phyloP scores from a whole-genome alignment of 2,888 invertebrate species.

The Blera fallax region DNA sequence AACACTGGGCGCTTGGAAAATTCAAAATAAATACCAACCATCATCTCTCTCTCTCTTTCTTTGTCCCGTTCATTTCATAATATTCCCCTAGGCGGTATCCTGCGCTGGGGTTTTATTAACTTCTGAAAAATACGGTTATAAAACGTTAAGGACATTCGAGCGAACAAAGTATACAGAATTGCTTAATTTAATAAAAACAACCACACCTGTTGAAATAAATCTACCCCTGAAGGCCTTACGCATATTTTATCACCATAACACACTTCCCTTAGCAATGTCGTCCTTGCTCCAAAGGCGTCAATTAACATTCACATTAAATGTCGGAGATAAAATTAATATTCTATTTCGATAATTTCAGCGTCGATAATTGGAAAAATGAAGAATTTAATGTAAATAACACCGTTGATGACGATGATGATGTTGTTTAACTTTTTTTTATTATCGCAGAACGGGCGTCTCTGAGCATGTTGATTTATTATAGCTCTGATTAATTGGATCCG shows the following conservation, averaged over 20 bases:
- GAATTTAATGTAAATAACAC: background rate
- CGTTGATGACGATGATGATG: background rate
- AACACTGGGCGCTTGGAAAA: no score
- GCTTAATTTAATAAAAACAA: background rate
- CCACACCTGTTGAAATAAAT: background rate
- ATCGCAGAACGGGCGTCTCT: background rate
- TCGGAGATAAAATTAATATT: conserved; percentile 14
- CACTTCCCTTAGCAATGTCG: background rate
- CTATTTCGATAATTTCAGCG: background rate
- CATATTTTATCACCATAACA: background rate
- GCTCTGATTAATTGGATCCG: background rate
- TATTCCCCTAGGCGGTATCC: no score
- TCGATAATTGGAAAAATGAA: background rate
- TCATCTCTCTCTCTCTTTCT: no score
- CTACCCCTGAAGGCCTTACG: background rate
- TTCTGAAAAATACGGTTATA: no score
- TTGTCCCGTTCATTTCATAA: no score
- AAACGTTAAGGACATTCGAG: no score
- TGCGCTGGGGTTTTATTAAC: no score
- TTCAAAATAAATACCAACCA: no score
- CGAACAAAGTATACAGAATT: no score
- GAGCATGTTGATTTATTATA: no score
- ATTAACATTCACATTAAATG: background rate
- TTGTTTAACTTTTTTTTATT: background rate
- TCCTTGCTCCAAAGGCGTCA: background rate